Percentiles rank a stretch among this genome's conserved stretches.
These are phyloP conservation scores for Gobiocypris rarus DNA, from an alignment of 2,113 vertebrate species.

Conservation along the genomic window DNA sequence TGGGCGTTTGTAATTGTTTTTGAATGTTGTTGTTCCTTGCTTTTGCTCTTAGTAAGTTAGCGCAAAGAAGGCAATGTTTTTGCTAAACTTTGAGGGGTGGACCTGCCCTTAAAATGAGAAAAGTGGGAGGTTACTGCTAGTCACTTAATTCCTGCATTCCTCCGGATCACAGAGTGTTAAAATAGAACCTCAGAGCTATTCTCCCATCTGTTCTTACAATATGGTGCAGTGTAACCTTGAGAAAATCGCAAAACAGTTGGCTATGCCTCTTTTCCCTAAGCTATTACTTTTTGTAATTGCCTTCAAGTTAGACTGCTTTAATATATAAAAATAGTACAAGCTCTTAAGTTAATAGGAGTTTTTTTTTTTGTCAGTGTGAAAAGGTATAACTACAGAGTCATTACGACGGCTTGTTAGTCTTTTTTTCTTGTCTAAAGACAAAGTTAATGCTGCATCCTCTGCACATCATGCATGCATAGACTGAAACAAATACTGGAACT, in stretches of 20 bases:
- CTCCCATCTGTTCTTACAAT: slow-evolving; percentile 40
- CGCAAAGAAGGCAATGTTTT: neutral
- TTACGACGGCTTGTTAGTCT: slow-evolving; percentile 3
- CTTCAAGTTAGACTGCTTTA: slow-evolving; percentile 17
- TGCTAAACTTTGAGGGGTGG: neutral
- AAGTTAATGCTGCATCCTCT: slow-evolving; percentile 14
- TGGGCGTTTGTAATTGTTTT: slow-evolving; percentile 34
- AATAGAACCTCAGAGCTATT: slow-evolving; percentile 31
- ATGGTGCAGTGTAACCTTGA: slow-evolving; percentile 40
- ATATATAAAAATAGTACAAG: slow-evolving; percentile 21
- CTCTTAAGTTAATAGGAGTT: neutral
- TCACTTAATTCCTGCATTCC: slow-evolving; percentile 13
- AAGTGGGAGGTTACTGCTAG: slow-evolving; percentile 9
- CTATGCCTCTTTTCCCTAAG: slow-evolving; percentile 18
- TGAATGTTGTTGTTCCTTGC: slow-evolving; percentile 27
- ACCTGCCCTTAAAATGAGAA: slow-evolving; percentile 23
- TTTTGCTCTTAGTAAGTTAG: slow-evolving; percentile 26
- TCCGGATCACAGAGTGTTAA: slow-evolving; percentile 23
- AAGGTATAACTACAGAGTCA: neutral
- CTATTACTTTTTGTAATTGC: slow-evolving; percentile 46
- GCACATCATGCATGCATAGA: slow-evolving; percentile 4
- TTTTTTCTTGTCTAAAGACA: slow-evolving; percentile 18
- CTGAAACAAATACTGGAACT: slow-evolving; percentile 25
- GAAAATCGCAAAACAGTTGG: slow-evolving; percentile 30
- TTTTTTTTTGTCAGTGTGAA: slow-evolving; percentile 19